Conservation (phyloP, 2,113 vertebrate species). For the Cygnus atratus region DNA sequence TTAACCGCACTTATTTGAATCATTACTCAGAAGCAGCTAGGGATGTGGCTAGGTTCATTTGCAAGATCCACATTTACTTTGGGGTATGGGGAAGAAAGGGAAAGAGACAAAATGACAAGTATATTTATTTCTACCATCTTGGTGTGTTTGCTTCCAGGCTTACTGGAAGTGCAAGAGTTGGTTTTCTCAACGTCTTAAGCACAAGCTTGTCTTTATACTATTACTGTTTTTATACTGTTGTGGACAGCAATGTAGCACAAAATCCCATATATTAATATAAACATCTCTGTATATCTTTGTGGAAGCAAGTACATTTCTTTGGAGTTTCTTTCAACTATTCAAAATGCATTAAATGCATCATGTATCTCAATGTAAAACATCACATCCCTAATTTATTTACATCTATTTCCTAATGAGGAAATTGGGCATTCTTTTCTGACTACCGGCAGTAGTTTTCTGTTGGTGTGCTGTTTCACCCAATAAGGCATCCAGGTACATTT, state of each 20-base stretch:
- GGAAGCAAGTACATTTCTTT: not conserved
- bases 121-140: not conserved
- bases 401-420: conserved; percentile 32
- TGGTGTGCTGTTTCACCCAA: not conserved
- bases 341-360: not conserved
- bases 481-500: not conserved
- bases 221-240: not conserved
- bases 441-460: not conserved
- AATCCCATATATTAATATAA: not conserved
- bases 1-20: not conserved
- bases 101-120: not conserved
- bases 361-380: not conserved
- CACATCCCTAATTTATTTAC: not conserved
- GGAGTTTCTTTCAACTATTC: not conserved
- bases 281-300: not conserved
- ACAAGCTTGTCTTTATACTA: not conserved
- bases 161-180: not conserved
- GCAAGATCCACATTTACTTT: not conserved
- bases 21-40: not conserved
- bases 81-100: not conserved
- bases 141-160: not conserved
- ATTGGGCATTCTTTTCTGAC: not conserved
- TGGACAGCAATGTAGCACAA: not conserved
- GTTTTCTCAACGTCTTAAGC: not conserved
- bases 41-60: not conserved